phyloP scores from a whole-genome alignment of 2,888 invertebrate species.

The Hemicrepidius hirtus region DNA sequence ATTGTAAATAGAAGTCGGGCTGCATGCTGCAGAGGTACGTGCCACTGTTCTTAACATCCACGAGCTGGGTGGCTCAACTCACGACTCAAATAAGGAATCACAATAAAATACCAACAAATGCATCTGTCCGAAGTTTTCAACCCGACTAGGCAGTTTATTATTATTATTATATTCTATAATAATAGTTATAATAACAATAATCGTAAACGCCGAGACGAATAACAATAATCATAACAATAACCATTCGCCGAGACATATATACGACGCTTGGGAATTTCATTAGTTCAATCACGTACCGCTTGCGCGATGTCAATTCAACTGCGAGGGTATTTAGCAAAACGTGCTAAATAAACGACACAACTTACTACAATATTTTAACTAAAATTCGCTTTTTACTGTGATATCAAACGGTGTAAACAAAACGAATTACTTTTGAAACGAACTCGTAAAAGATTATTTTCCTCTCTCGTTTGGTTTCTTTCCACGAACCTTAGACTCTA shows the following conservation, averaged over 20 bases:
- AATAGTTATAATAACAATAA: conserved; percentile 63
- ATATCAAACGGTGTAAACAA: conserved; percentile 34
- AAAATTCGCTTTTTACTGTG: conserved; percentile 9
- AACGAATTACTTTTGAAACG: conserved; percentile 21
- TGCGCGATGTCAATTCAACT: conserved; percentile 55
- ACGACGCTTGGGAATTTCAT: conserved; percentile 68
- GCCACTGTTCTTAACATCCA: conserved; percentile 58
- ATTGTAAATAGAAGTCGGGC: conserved; percentile 67
- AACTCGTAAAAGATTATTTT: conserved; percentile 4
- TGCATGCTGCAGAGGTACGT: conserved; percentile 63
- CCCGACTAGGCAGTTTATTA: conserved; percentile 35
- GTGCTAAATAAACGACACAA: conserved; percentile 40
- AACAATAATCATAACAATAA: conserved; percentile 71
- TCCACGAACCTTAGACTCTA: too few relatives aligned
- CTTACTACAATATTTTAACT: conserved; percentile 30
- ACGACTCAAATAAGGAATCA: conserved; percentile 55
- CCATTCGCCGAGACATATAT: conserved; percentile 69
- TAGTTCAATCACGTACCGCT: conserved; percentile 68
- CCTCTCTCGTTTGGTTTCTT: too few relatives aligned
- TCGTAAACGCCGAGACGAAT: conserved; percentile 67
- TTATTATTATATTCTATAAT: conserved; percentile 48
- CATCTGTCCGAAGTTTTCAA: conserved; percentile 43
- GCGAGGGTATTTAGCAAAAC: conserved; percentile 46
- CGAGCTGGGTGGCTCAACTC: conserved; percentile 61
- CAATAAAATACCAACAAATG: conserved; percentile 55